phyloP scores from a whole-genome alignment of 2,797 vertebrate species.

The Hafferia zeledoni region DNA sequence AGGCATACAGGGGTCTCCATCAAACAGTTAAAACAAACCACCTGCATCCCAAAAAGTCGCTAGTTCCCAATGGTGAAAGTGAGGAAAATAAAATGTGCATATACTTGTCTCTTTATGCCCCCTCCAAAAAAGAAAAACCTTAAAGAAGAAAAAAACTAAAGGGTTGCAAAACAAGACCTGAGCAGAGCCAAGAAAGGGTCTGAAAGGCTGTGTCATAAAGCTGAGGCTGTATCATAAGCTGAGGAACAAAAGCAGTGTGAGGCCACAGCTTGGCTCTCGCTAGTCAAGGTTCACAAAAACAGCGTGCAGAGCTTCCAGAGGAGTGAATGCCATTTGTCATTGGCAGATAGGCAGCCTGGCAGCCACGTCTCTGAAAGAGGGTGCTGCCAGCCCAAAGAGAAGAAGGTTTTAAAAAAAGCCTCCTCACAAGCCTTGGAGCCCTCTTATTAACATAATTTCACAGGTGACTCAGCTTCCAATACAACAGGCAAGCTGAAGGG shows the following conservation, averaged over 20 bases:
- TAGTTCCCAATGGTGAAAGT: neutral
- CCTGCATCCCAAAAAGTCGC: neutral
- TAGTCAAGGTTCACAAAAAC: neutral
- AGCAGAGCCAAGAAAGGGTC: neutral
- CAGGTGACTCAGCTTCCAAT: neutral
- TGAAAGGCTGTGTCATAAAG: neutral
- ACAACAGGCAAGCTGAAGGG: neutral
- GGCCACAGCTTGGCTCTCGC: neutral
- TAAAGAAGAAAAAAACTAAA: neutral
- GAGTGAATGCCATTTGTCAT: neutral
- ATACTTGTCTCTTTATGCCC: neutral
- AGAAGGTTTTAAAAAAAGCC: neutral
- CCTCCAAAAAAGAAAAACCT: neutral
- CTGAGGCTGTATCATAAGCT: neutral
- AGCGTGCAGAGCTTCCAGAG: neutral
- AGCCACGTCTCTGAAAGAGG: neutral
- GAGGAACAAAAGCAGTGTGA: conserved; percentile 7
- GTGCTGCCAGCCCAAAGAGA: neutral
- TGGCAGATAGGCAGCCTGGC: neutral
- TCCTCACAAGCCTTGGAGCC: neutral
- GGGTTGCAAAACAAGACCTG: neutral
- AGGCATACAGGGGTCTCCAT: neutral
- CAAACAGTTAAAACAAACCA: neutral
- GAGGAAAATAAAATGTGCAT: neutral
- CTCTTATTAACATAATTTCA: neutral